Base-by-base conservation (phyloP, 1,140 invertebrate genomes). In the Sitobion miscanthi region DNA sequence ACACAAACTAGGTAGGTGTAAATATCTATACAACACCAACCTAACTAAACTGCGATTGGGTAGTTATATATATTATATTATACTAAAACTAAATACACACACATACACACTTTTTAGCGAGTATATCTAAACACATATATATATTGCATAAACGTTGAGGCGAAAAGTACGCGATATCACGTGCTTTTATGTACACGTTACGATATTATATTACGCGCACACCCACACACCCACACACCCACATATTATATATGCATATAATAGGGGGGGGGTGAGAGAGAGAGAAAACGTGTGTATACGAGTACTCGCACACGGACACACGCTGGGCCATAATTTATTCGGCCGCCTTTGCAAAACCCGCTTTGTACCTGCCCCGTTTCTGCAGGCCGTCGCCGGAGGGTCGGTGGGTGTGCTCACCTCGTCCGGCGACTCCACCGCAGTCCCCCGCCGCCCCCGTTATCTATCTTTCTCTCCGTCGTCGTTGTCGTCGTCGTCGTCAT, bases 321-420 rank as follows among this genome's bases (percentile, higher is more conserved):
- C 57, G 54, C 25, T 1, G 30, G 89, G 35, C 6, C 25, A 90
- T 91, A 91, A 91, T 91, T 77, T 91, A 91, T 91, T 91, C 90
- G 90, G 42, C 57, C 21, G 90, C 57, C 90, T 69, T 91, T 91
- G 89, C 89, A n/a, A 91, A 77, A 91, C n/a, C 57, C 57, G 89
- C 89, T 91, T 45, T 91, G 42, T 91, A 91, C 90, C 90, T 77
- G 90, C 90, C 23, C 89, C 62, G 14, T 77, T 77, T 42, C 14
- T 25, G 52, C 42, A 42, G 38, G 1, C 7, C n/a, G 82, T 5
- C 69, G 69, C 23, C 38, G 35, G 77, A 35, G 77, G 77, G 20
- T n/a, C 35, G 77, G 35, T 2, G 1, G 35, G 9, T 23, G 35
- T 38, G 6, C 35, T 83, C 35, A 9, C 38, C 83, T 42, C n/a